Base-by-base conservation (phyloP, 2,888 invertebrate species). In the Nemurella pictetii region DNA sequence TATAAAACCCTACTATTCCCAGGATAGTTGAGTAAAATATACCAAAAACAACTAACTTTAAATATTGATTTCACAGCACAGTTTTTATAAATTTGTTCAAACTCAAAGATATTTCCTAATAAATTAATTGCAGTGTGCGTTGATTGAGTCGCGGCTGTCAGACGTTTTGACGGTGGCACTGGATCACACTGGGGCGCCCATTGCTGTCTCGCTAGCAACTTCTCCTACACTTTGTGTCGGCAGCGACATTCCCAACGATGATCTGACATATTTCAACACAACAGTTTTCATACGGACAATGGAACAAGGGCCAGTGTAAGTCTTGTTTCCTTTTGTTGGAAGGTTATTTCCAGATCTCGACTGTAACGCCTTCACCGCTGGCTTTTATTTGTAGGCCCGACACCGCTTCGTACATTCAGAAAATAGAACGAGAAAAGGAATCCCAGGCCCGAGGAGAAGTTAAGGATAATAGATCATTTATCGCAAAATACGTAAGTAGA, bases 391-490 rank as follows among this genome's bases (percentile, higher is more conserved):
- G 26, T 89, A 96, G 96, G 77, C 99, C 99, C 72, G 99, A 99
- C 88, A 99, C 98, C n/a, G 96, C 97, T 80, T 94, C 96, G 2
- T 99, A 97, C 89, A 95, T 99, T 87, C 97, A 98, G 89, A 98
- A 98, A 90, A 89, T 98, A 83, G 98, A 99, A 89, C 92, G 96
- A 85, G 99, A 99, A 90, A 94, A 96, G 88, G 95, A 96, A 90
- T 96, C 96, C 0, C 94, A 96, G 87, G 97, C 98, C 89, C 94
- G 96, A 86, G 96, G 97, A 28, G 97, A 98, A 88, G 92, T 95
- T 28, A 97, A 97, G 89, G 99, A 99, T 89, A 99, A 98, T 90
- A 93, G 98, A 89, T 98, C 98, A 80, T 99, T 99, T 91, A 93
- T 99, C 87, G 97, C 97, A 1, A 99, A 98, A 98, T 99, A 99